Conservation (phyloP, 2,797 vertebrate genomes). For the Dipus sagitta region DNA sequence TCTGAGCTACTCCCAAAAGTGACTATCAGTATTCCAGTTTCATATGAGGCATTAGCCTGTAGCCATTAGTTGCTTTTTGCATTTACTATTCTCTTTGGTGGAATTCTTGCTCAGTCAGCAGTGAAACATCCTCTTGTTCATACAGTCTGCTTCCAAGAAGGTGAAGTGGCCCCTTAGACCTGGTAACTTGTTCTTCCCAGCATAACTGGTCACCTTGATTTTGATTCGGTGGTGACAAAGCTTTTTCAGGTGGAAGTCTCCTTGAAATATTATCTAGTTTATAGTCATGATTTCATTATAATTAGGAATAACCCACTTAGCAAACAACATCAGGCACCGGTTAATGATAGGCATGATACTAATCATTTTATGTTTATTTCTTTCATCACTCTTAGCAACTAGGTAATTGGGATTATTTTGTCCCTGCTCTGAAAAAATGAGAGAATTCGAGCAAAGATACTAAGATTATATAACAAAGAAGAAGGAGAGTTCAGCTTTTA, state of each 20-base stretch:
- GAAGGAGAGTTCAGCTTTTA: background rate
- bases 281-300: background rate
- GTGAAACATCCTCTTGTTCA: background rate
- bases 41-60: background rate
- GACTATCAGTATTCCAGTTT: background rate
- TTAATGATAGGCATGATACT: background rate
- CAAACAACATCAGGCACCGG: background rate
- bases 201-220: background rate
- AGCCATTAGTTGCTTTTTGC: background rate
- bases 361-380: background rate
- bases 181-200: background rate
- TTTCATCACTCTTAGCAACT: background rate
- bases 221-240: background rate
- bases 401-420: slow-evolving; percentile 27
- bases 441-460: background rate
- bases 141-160: background rate
- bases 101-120: background rate
- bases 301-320: background rate
- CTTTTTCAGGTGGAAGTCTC: background rate
- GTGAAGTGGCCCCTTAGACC: background rate
- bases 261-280: background rate
- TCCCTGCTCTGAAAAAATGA: slow-evolving; percentile 1
- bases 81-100: background rate
- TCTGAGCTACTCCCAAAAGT: background rate
- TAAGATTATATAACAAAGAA: background rate